Evolutionary conservation across 2,113 vertebrate genomes (phyloP).

Genomic region (Sinocyclocheilus rhinocerous): DNA sequence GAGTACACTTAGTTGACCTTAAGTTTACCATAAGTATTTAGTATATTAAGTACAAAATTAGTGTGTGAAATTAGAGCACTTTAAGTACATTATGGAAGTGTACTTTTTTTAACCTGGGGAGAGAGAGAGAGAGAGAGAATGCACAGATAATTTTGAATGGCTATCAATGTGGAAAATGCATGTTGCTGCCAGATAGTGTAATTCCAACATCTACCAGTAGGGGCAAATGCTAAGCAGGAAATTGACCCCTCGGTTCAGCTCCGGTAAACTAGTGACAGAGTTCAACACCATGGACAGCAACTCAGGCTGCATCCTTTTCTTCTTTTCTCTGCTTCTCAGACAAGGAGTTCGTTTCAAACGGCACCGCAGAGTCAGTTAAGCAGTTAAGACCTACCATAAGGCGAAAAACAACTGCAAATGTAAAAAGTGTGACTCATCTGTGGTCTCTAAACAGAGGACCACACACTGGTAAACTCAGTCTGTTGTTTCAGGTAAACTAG

Average conservation of each 20-base stretch:
- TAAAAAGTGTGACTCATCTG: constrained; percentile 18
- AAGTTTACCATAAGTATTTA: too few relatives aligned
- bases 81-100: too few relatives aligned
- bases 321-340: constrained; percentile 26
- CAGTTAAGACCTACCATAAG: neutral
- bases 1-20: too few relatives aligned
- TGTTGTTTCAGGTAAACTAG: constrained; percentile 21
- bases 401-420: neutral
- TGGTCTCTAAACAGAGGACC: constrained; percentile 12
- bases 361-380: neutral
- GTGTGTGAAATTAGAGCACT: too few relatives aligned
- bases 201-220: neutral
- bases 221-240: neutral
- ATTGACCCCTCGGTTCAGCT: neutral
- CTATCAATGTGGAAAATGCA: neutral
- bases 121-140: neutral
- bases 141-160: neutral
- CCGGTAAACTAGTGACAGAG: constrained; percentile 33
- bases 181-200: neutral
- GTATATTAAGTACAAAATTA: too few relatives aligned
- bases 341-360: neutral
- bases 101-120: too few relatives aligned
- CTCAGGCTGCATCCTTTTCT: constrained; percentile 8
- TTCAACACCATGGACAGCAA: constrained; percentile 55
- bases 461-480: constrained; percentile 7